These are phyloP conservation scores for Dolichallabes microphthalmus DNA, from an alignment of 2,113 vertebrate genomes.

Conservation along the genomic window DNA sequence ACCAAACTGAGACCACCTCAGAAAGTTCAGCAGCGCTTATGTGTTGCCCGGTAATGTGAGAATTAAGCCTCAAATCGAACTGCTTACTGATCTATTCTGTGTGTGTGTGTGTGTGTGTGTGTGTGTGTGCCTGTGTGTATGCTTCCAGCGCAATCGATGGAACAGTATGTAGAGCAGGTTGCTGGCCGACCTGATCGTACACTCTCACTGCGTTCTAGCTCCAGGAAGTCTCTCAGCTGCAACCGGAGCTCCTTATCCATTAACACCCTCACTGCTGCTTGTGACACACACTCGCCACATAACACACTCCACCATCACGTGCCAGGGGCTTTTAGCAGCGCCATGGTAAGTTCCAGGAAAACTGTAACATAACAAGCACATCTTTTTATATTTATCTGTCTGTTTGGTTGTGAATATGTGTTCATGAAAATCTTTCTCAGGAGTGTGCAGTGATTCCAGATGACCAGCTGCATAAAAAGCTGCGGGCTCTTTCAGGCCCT, in stretches of 20 bases:
- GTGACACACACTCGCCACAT: conserved; percentile 55
- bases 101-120: background rate
- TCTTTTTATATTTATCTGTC: background rate
- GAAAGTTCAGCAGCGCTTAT: background rate
- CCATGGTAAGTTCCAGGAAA: conserved; percentile 77
- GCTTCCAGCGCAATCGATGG: conserved; percentile 73
- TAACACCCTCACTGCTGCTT: conserved; percentile 63
- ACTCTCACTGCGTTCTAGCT: conserved; percentile 57
- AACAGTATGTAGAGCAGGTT: conserved; percentile 77
- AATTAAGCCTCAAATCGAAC: background rate
- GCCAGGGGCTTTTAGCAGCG: conserved; percentile 83
- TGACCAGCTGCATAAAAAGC: conserved; percentile 76
- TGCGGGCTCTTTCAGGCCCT: conserved; percentile 68
- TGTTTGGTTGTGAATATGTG: background rate
- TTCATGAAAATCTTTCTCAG: conserved; percentile 63
- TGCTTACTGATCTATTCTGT: background rate
- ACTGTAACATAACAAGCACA: background rate
- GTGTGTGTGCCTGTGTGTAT: background rate
- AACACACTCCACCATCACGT: conserved; percentile 51
- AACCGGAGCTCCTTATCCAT: conserved; percentile 69
- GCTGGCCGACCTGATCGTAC: conserved; percentile 52
- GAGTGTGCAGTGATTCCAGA: conserved; percentile 88
- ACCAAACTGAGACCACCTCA: too few species aligned
- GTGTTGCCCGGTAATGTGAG: background rate
- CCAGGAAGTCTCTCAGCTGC: conserved; percentile 61